Percentiles rank a stretch among this genome's conserved stretches.
Conservation (phyloP, 2,888 invertebrate species). For the Clivina fossor region DNA sequence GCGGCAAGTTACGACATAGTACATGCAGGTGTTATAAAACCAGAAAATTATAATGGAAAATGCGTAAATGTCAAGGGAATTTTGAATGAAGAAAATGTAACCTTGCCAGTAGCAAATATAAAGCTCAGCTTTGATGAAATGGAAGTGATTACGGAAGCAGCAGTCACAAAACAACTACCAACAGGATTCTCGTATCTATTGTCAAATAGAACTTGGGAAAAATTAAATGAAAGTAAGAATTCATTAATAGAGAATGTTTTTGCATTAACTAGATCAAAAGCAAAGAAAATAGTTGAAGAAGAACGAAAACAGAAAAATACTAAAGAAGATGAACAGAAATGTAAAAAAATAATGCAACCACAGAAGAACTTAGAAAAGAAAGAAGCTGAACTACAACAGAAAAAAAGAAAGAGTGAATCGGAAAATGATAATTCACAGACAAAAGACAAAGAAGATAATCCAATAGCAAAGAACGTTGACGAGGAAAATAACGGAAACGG, state of each 20-base stretch:
- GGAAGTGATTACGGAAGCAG: slow-evolving; percentile 6
- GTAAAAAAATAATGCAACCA: too few relatives aligned
- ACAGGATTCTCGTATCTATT: slow-evolving; percentile 4
- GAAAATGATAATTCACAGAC: too few relatives aligned
- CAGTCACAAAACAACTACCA: not conserved
- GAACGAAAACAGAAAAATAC: too few relatives aligned
- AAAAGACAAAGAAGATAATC: too few relatives aligned
- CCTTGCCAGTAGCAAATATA: slow-evolving; percentile 1
- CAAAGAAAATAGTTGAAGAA: too few relatives aligned
- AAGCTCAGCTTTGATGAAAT: not conserved
- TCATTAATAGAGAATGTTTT: not conserved
- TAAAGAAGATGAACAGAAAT: too few relatives aligned
- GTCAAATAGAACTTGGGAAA: slow-evolving; percentile 7
- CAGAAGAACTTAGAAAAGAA: too few relatives aligned
- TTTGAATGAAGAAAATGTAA: slow-evolving; percentile 1
- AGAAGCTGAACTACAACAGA: too few relatives aligned
- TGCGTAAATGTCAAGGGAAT: not conserved
- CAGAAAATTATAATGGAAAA: slow-evolving; percentile 5
- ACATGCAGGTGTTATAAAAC: not conserved
- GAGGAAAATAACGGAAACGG: too few relatives aligned
- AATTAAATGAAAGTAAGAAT: not conserved
- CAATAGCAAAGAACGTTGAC: too few relatives aligned
- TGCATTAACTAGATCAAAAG: slow-evolving; percentile 5
- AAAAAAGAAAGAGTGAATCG: too few relatives aligned
- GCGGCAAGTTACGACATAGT: slow-evolving; percentile 2